Base-by-base conservation (phyloP, 2,797 vertebrate species). In the Chiloscyllium punctatum region DNA sequence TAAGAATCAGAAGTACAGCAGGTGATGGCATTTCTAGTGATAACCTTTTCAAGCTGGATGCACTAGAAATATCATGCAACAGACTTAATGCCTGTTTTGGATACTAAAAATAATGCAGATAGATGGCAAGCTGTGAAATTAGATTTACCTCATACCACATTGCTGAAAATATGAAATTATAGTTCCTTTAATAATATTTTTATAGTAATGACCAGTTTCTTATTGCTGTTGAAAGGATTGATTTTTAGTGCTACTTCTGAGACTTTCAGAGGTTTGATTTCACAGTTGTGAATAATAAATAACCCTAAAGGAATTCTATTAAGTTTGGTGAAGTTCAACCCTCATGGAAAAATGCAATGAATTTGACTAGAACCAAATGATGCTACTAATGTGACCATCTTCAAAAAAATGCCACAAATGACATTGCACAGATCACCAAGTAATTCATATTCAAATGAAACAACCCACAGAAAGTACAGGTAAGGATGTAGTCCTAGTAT, bases 391-490 rank as follows among this genome's bases (percentile, higher is more conserved):
- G 48, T 95, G 71, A 77, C 48, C 48, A 77, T 30, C 94, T 53
- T 77, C 30, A 57, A 95, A 5, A 48, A 42, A 25, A 74, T 74
- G 69, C 48, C 94, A 48, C 30, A 51, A 77, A 57, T n/a, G 21
- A 8, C 71, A 77, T 51, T 77, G 77, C 71, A 7, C 9, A 77
- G 9, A 77, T 74, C 48, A 91, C n/a, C n/a, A 91, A 68, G 7
- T 91, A 72, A 74, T 95, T 21, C 51, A 53, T 27, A 95, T 51
- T 33, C 48, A 53, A 95, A 53, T 95, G 42, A 94, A 48, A 72
- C 92, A 72, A 94, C 92, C 68, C 68, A 71, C 51, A 53, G 51
- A 95, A 77, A 77, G 94, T 74, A 74, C 94, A 74, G 77, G 21
- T 51, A 30, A 53, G 53, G 30, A 4, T 51, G 77, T 51, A 27